Evolutionary conservation across 2,888 invertebrate genomes (phyloP).

Genomic region (Eupithecia pulchellata): DNA sequence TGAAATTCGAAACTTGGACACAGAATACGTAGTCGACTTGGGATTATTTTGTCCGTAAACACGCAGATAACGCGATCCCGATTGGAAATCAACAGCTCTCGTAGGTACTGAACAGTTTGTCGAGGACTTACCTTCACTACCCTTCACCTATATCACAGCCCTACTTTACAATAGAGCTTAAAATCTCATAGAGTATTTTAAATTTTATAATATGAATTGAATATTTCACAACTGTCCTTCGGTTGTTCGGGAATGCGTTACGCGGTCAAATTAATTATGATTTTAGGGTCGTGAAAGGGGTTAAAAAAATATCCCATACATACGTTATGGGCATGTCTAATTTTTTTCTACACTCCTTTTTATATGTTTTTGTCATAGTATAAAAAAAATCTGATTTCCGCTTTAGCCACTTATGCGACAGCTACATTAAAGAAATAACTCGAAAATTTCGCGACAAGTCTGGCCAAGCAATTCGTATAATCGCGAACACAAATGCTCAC

Average conservation of each 20-base stretch:
- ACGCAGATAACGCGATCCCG: constrained; percentile 17
- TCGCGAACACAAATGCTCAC: no score
- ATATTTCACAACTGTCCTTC: not conserved
- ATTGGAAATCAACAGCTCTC: constrained; percentile 20
- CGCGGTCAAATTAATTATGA: not conserved
- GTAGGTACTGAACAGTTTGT: constrained; percentile 16
- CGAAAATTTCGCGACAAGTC: no score
- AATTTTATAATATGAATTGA: no score
- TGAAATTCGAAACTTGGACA: constrained; percentile 2
- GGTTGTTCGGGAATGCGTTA: not conserved
- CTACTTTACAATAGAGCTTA: not conserved
- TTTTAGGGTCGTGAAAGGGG: not conserved
- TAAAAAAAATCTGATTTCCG: not conserved
- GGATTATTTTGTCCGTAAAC: constrained; percentile 13
- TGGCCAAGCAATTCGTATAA: no score
- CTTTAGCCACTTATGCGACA: not conserved
- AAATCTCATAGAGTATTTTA: not conserved
- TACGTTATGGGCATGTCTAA: not conserved
- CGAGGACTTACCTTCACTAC: constrained; percentile 12
- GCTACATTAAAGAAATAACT: no score
- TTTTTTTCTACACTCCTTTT: not conserved
- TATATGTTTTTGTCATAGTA: not conserved
- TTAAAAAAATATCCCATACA: not conserved
- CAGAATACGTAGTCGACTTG: no score
- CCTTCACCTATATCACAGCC: not conserved